These are phyloP conservation scores for Delia radicum DNA, from an alignment of 1,140 invertebrate species.

Conservation along the genomic window DNA sequence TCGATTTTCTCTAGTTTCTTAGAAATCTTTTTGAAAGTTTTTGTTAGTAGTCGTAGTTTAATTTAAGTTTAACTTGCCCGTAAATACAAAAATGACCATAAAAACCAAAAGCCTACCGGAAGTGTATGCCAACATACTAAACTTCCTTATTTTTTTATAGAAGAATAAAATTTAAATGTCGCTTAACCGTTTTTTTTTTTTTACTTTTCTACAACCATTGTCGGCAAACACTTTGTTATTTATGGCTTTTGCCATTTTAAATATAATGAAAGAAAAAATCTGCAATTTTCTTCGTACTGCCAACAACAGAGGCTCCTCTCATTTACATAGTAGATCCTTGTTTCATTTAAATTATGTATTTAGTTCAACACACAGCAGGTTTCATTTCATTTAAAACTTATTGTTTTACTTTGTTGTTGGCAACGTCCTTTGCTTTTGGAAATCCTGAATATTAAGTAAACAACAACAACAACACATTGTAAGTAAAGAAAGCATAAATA, in stretches of 20 bases:
- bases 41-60: too few relatives aligned
- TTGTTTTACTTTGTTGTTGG: neutral
- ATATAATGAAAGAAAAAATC: neutral
- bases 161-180: conserved; percentile 1
- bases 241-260: neutral
- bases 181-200: neutral
- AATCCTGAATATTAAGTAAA: neutral
- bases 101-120: conserved; percentile 49
- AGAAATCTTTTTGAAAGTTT: neutral
- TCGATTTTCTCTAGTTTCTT: conserved; percentile 13
- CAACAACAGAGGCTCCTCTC: neutral
- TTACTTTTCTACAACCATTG: neutral
- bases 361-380: neutral
- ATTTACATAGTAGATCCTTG: neutral
- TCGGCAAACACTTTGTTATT: conserved; percentile 3
- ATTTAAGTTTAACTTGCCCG: too few relatives aligned
- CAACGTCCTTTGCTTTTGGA: neutral
- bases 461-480: neutral
- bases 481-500: conserved; percentile 10
- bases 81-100: conserved; percentile 1
- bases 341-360: neutral
- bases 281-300: conserved; percentile 21
- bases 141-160: neutral
- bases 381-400: neutral
- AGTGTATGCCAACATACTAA: conserved; percentile 31